A percentile compares a stretch with the other conserved stretches of the same genome.
Conservation (phyloP, 2,888 invertebrate genomes). For the Zaprionus bogoriensis region DNA sequence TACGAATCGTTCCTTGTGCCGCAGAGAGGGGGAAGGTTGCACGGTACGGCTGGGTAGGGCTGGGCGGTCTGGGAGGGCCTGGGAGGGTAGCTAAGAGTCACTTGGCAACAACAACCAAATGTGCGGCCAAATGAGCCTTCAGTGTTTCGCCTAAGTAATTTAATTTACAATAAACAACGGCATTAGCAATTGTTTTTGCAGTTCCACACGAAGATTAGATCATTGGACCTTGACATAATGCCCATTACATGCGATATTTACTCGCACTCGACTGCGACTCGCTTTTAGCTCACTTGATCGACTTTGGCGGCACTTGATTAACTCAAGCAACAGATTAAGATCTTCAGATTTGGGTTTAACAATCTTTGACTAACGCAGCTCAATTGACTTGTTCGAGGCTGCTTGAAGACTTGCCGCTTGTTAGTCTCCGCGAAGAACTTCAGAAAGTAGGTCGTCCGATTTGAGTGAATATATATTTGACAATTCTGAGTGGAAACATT, state of each 20-base stretch:
- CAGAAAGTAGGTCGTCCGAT: too few species aligned
- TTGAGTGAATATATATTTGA: too few species aligned
- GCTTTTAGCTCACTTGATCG: background rate
- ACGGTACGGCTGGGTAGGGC: background rate
- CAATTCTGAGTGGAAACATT: too few species aligned
- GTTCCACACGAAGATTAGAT: conserved; percentile 30
- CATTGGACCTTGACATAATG: conserved; percentile 52
- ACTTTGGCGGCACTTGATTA: conserved; percentile 10
- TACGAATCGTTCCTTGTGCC: too few species aligned
- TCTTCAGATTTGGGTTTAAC: too few species aligned
- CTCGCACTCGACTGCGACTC: background rate
- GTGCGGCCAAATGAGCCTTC: conserved; percentile 37
- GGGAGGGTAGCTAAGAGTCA: conserved; percentile 34
- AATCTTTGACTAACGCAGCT: too few species aligned
- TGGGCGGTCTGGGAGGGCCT: background rate
- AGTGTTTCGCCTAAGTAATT: conserved; percentile 46
- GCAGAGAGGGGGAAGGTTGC: too few species aligned
- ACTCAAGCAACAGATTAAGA: too few species aligned
- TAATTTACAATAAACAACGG: conserved; percentile 41
- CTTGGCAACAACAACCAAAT: conserved; percentile 2
- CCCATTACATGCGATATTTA: conserved; percentile 6
- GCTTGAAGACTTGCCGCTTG: background rate
- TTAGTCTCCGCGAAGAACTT: too few species aligned
- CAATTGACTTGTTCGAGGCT: background rate
- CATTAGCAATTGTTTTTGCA: background rate